These are phyloP conservation scores for Zophobas morio DNA, from an alignment of 1,140 invertebrate genomes.

Conservation along the genomic window DNA sequence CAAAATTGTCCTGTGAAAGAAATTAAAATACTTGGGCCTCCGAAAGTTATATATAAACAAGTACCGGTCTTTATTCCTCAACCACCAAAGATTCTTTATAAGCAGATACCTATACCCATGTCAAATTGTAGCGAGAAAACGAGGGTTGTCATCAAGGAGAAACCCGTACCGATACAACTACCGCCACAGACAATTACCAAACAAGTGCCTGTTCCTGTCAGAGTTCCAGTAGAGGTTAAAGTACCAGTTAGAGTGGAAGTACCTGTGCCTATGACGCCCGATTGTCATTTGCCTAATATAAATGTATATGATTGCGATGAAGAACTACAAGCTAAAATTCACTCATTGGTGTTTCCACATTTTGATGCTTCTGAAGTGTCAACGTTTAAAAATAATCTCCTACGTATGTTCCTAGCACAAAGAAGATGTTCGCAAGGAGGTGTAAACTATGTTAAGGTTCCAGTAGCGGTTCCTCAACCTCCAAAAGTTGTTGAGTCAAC, in stretches of 20 bases:
- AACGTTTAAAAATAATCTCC: slow-evolving; percentile 1
- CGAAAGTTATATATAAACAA: too few relatives aligned
- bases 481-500: background rate
- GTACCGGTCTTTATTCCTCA: slow-evolving; percentile 20
- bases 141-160: slow-evolving; percentile 18
- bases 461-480: background rate
- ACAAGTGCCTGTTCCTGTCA: slow-evolving; percentile 9
- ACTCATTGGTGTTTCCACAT: background rate
- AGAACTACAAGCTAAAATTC: background rate
- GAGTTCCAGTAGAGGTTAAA: slow-evolving; percentile 7
- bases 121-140: background rate
- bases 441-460: background rate
- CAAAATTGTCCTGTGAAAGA: background rate
- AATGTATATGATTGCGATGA: background rate
- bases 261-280: background rate
- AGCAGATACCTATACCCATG: background rate
- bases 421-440: background rate
- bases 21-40: background rate
- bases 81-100: background rate
- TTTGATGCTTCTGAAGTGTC: background rate
- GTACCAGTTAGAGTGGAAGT: background rate
- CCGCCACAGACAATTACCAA: background rate
- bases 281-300: background rate
- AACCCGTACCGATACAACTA: background rate
- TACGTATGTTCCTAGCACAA: background rate